Base-by-base conservation (phyloP, 1,140 invertebrate genomes). In the Oppia nitens region DNA sequence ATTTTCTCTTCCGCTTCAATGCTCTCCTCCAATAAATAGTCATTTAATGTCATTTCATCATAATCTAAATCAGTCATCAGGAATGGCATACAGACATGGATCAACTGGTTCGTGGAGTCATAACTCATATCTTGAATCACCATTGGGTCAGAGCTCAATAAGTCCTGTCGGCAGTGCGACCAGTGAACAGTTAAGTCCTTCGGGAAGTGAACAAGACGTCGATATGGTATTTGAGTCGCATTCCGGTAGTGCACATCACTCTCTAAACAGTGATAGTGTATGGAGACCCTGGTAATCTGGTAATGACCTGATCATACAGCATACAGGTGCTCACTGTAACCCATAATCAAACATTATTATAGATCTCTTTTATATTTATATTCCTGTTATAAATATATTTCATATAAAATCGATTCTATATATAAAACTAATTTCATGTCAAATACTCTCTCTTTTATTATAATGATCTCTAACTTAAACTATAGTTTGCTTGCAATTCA, bases 271-370 rank as follows among this genome's bases (percentile, higher is more conserved):
- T 49, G 53, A 55, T 21, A 60, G 27, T 29, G 59, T 60, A 23
- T 60, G 59, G 59, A 29, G 59, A 4, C 59, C 59, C 11, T 60
- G 59, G 59, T 60, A 48, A 59, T 40, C 32, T 9, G 17, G 6
- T 40, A 40, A n/a, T n/a, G n/a, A n/a, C n/a, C n/a, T n/a, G n/a
- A n/a, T n/a, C n/a, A n/a, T n/a, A n/a, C n/a, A n/a, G n/a, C n/a
- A n/a, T n/a, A n/a, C n/a, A n/a, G n/a, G n/a, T n/a, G n/a, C n/a
- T n/a, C n/a, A n/a, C n/a, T n/a, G n/a, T n/a, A n/a, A n/a, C n/a
- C n/a, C n/a, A n/a, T n/a, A n/a, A n/a, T n/a, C n/a, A n/a, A n/a
- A n/a, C n/a, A n/a, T n/a, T n/a, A n/a, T n/a, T n/a, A n/a, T n/a
- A n/a, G n/a, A n/a, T n/a, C n/a, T n/a, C n/a, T n/a, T n/a, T n/a